phyloP scores from a whole-genome alignment of 2,797 vertebrate genomes.

The Bovichtus diacanthus region DNA sequence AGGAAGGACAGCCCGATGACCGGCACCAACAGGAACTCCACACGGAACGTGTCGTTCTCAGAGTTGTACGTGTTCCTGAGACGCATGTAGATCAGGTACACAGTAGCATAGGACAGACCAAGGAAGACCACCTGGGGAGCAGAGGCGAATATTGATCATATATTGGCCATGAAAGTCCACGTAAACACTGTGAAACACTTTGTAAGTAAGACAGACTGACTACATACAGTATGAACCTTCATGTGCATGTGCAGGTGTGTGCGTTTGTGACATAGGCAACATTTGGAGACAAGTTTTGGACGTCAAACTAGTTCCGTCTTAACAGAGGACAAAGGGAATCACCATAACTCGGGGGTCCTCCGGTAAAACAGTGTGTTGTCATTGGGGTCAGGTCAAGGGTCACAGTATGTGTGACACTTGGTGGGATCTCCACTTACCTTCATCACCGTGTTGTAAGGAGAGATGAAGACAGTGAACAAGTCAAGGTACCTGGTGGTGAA shows the following conservation, averaged over 20 bases:
- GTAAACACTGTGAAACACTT: neutral
- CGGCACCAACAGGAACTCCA: constrained; percentile 95
- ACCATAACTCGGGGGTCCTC: neutral
- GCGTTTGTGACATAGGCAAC: neutral
- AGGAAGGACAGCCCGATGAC: constrained; percentile 94
- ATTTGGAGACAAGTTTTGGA: neutral
- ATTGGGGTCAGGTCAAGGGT: neutral
- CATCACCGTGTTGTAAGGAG: constrained; percentile 94
- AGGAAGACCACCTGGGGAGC: constrained; percentile 92
- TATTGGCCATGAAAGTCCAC: too few relatives aligned
- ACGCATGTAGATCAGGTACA: constrained; percentile 94
- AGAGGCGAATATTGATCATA: neutral
- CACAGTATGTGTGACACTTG: neutral
- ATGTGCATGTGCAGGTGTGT: neutral
- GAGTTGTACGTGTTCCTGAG: constrained; percentile 89
- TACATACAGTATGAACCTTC: neutral
- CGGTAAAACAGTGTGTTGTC: neutral
- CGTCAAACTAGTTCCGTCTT: neutral
- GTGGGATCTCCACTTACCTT: constrained; percentile 85
- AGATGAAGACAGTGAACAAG: constrained; percentile 92
- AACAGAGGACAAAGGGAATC: neutral
- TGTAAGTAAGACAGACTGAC: neutral
- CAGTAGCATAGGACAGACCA: constrained; percentile 90
- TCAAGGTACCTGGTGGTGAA: constrained; percentile 97
- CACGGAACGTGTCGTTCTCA: constrained; percentile 92